Evolutionary conservation across 2,797 vertebrate genomes (phyloP).

Genomic region (Urophycis tenuis): DNA sequence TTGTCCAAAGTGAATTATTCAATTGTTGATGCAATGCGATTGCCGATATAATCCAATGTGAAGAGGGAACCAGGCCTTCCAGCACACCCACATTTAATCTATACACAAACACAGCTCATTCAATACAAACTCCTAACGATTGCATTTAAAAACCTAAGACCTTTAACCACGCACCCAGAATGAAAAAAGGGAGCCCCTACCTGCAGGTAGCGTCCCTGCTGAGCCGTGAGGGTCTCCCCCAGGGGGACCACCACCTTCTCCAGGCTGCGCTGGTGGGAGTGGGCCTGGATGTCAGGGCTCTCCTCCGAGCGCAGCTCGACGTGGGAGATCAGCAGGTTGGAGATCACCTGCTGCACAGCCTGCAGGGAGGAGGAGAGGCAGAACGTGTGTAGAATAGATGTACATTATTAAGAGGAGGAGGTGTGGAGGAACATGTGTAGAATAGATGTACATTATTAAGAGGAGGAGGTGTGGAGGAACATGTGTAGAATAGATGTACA

Average conservation of each 20-base stretch:
- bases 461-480: background rate
- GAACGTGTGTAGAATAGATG: background rate
- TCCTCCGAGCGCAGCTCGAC: conserved; percentile 92
- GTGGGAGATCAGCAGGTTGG: conserved; percentile 88
- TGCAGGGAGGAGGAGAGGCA: conserved; percentile 40
- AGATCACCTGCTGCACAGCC: conserved; percentile 92
- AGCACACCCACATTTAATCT: too few species aligned
- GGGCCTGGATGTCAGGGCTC: conserved; percentile 84
- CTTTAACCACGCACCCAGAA: too few species aligned
- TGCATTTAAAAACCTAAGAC: too few species aligned
- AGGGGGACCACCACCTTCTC: conserved; percentile 89
- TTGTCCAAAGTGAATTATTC: too few species aligned
- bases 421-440: background rate
- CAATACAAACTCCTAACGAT: too few species aligned
- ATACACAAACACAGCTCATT: too few species aligned
- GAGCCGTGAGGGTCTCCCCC: conserved; percentile 71
- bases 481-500: background rate
- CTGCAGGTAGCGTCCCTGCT: conserved; percentile 80
- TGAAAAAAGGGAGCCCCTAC: conserved; percentile 58
- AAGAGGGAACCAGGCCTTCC: background rate
- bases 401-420: background rate
- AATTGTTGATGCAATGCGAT: too few species aligned
- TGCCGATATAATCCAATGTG: background rate
- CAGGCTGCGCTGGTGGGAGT: conserved; percentile 82
- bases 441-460: background rate